These are phyloP conservation scores for Lamellibrachia columna DNA, from an alignment of 2,888 invertebrate genomes.

Conservation along the genomic window DNA sequence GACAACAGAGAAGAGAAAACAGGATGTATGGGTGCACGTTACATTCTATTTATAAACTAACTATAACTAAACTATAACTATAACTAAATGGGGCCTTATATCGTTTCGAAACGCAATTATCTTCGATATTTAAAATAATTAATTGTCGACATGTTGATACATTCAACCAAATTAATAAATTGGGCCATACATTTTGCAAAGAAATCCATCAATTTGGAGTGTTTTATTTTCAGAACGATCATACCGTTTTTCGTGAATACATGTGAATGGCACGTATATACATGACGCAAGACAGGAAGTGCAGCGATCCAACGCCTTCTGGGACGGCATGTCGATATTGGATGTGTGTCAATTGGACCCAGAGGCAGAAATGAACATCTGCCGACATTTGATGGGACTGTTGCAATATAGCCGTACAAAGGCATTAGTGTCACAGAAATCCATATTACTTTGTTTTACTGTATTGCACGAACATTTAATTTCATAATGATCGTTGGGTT, in stretches of 20 bases:
- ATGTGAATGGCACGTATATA: neutral
- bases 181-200: neutral
- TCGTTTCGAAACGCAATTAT: too few relatives aligned
- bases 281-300: neutral
- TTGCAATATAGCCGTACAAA: neutral
- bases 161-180: neutral
- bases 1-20: neutral
- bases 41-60: too few relatives aligned
- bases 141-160: neutral
- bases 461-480: neutral
- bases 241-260: neutral
- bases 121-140: too few relatives aligned
- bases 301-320: neutral
- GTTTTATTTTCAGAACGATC: neutral
- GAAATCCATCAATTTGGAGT: neutral
- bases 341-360: neutral
- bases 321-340: neutral
- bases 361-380: neutral
- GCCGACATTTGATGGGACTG: neutral
- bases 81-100: too few relatives aligned
- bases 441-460: neutral
- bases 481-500: neutral
- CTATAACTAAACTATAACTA: too few relatives aligned
- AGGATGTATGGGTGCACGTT: neutral
- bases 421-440: neutral